Conservation (phyloP, 2,113 vertebrate genomes). For the Nothoprocta pentlandii region DNA sequence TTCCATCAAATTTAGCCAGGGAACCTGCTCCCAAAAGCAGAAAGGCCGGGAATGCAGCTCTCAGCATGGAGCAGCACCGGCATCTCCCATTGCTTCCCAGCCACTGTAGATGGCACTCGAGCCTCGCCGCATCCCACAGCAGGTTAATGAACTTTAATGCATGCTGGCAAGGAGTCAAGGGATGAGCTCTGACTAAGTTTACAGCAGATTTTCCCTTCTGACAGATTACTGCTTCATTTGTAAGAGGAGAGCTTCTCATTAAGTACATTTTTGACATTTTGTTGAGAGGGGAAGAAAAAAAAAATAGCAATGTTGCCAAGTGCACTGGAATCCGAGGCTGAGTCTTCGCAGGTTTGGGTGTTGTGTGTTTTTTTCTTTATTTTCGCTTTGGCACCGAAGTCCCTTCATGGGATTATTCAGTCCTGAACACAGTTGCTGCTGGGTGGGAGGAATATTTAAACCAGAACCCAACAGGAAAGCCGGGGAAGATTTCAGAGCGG, state of each 20-base stretch:
- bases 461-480: background rate
- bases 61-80: background rate
- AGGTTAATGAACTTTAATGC: background rate
- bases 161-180: background rate
- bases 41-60: background rate
- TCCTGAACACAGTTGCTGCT: background rate
- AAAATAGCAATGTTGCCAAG: background rate
- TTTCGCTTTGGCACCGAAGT: background rate
- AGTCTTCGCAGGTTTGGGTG: background rate
- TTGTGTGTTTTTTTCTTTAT: background rate
- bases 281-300: background rate
- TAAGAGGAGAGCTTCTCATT: conserved; percentile 61
- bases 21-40: background rate
- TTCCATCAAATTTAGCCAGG: no score
- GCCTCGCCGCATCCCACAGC: background rate
- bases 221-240: conserved; percentile 61
- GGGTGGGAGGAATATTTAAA: background rate
- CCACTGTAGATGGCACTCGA: conserved; percentile 59
- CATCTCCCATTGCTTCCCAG: background rate
- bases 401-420: background rate
- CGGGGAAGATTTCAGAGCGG: background rate
- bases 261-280: conserved; percentile 62
- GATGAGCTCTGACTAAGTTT: conserved; percentile 44
- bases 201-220: conserved; percentile 57
- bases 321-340: background rate